Percentiles rank a stretch among this genome's conserved stretches.
phyloP scores from a whole-genome alignment of 2,113 vertebrate genomes.

The Gila orcuttii region DNA sequence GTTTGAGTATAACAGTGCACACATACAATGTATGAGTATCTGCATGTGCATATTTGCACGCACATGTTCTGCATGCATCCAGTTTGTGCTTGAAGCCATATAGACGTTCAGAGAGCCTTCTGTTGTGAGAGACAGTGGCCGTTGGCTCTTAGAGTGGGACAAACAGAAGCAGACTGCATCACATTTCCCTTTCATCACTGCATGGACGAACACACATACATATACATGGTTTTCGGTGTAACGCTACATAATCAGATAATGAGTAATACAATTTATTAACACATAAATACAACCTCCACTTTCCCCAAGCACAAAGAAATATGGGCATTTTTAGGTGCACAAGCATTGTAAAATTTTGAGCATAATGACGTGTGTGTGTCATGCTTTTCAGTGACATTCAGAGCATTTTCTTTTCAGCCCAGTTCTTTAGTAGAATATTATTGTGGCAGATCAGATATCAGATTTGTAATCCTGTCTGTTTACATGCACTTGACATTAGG shows the following conservation, averaged over 20 bases:
- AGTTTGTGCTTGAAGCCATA: conserved; percentile 22
- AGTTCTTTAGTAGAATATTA: not conserved
- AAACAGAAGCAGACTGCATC: conserved; percentile 29
- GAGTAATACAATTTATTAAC: not conserved
- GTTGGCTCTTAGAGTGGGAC: conserved; percentile 24
- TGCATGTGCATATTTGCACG: conserved; percentile 19
- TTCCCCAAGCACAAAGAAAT: not conserved
- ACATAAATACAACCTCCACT: not conserved
- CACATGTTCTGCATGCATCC: conserved; percentile 22
- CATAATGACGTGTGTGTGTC: not conserved
- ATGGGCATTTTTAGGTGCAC: not conserved
- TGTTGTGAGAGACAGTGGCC: conserved; percentile 22
- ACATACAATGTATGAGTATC: not conserved
- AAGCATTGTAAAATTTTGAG: not conserved
- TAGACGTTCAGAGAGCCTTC: conserved; percentile 19
- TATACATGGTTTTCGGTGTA: not conserved
- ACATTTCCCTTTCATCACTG: conserved; percentile 13
- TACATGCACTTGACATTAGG: too few species aligned
- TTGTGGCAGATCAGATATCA: not conserved
- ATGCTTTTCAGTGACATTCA: not conserved
- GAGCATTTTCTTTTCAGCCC: not conserved
- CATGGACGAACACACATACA: not conserved
- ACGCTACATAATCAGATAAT: not conserved
- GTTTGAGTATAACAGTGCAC: not conserved
- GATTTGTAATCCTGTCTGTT: too few species aligned